Conservation (phyloP, 1,140 invertebrate species). For the Cataglyphis hispanica region DNA sequence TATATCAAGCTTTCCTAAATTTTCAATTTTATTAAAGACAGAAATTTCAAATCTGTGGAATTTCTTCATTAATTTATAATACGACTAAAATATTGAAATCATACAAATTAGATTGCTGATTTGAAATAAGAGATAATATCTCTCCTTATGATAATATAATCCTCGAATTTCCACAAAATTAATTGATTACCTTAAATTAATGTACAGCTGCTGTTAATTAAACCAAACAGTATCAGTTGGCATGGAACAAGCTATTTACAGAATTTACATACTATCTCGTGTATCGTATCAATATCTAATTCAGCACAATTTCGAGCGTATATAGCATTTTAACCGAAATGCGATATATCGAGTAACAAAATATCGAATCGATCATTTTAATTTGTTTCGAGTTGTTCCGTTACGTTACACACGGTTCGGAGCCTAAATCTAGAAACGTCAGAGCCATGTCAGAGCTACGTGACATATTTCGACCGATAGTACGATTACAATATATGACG, state of each 20-base stretch:
- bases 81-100: neutral
- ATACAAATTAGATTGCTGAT: neutral
- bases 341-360: constrained; percentile 47
- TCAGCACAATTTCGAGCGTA: constrained; percentile 46
- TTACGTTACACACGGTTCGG: neutral
- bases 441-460: neutral
- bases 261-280: constrained; percentile 24
- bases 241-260: constrained; percentile 36
- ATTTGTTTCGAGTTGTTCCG: constrained; percentile 27
- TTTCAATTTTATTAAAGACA: neutral
- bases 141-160: constrained; percentile 5
- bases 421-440: constrained; percentile 29
- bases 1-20: neutral
- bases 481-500: neutral
- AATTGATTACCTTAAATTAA: constrained; percentile 8
- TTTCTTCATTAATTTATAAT: neutral
- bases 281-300: constrained; percentile 44
- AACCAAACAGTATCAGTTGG: neutral
- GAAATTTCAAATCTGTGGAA: neutral
- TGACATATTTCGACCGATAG: neutral
- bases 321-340: constrained; percentile 19
- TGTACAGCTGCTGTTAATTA: constrained; percentile 25
- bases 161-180: neutral
- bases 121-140: neutral
- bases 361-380: constrained; percentile 51